Base-by-base conservation (phyloP, 2,113 vertebrate genomes). In the Pagrus major region DNA sequence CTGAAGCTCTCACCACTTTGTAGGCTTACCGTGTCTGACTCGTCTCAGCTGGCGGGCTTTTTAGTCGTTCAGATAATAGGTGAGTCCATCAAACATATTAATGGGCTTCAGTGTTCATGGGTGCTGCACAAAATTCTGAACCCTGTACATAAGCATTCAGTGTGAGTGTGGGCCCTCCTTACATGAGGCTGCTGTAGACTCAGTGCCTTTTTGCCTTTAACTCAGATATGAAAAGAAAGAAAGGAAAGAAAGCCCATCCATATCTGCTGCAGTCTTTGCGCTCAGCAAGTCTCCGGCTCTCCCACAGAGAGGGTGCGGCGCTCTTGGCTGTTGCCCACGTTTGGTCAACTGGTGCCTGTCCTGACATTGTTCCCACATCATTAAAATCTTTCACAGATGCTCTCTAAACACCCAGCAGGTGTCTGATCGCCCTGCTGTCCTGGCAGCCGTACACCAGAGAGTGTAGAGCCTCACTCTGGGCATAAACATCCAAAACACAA, bases 231-330 rank as follows among this genome's bases (percentile, higher is more conserved):
- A 33, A 52, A 41, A 3, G 4, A 41, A 42, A 16, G 2, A 44
- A 54, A 20, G 9, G 10, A 27, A 37, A 63, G 25, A 18, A 9
- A 37, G 3, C 20, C 51, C 33, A 0, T 33, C 49, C 29, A 42
- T 76, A 15, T 14, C 41, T 37, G n/a, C 41, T 35, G 49, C n/a
- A n/a, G 76, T 14, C 42, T 27, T 25, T 52, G 11, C 16, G 10
- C 55, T 64, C 41, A 47, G 71, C 23, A 16, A 25, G 5, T 71
- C 10, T 76, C n/a, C 33, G 21, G 2, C 27, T 33, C 23, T 46
- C 65, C 58, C 56, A 15, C 71, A 31, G 42, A 65, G 41, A 52
- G 14, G 16, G 4, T 39, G 37, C 73, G 63, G 61, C 20, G 52
- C 37, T 59, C 66, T 71, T 35, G 44, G 59, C 67, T 63, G 44